Evolutionary conservation across 2,113 vertebrate species (phyloP).

Genomic region (Bubalus kerabau): DNA sequence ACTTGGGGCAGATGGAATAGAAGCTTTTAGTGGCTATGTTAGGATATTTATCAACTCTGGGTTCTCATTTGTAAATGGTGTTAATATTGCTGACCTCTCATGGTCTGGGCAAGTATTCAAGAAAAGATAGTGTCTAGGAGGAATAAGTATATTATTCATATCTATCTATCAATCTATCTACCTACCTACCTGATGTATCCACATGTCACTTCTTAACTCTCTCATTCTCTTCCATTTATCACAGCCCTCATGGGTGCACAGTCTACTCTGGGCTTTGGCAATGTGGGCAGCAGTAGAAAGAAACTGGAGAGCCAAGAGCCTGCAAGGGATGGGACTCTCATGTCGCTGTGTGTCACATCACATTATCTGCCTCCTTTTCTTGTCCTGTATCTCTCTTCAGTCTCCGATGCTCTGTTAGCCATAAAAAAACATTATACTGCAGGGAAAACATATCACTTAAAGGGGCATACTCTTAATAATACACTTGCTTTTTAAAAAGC

Average conservation of each 20-base stretch:
- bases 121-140: background rate
- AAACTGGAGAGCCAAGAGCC: background rate
- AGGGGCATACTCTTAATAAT: background rate
- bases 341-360: rapidly evolving
- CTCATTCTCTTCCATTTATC: background rate
- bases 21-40: background rate
- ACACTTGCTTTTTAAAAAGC: background rate
- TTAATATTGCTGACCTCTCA: background rate
- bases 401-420: background rate
- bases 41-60: background rate
- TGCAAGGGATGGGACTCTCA: background rate
- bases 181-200: background rate
- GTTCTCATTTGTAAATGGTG: background rate
- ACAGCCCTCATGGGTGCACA: background rate
- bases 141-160: background rate
- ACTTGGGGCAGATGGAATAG: background rate
- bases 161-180: background rate
- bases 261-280: background rate
- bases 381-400: background rate
- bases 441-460: background rate
- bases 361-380: background rate
- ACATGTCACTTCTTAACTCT: background rate
- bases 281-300: background rate
- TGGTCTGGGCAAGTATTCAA: background rate
- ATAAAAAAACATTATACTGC: background rate